phyloP scores from a whole-genome alignment of 1,140 invertebrate genomes.

The Megathymus violae region DNA sequence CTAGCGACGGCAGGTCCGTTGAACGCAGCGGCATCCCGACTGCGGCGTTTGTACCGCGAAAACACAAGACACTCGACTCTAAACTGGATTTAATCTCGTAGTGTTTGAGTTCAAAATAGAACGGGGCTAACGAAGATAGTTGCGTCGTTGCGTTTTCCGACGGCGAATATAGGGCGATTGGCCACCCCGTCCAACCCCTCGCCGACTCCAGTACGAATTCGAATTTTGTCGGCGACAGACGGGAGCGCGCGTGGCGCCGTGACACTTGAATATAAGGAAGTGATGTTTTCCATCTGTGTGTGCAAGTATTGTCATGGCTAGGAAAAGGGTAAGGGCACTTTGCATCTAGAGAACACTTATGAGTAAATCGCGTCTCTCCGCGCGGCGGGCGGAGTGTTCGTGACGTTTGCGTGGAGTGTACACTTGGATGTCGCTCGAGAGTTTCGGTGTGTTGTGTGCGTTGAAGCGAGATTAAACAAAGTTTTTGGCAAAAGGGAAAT shows the following conservation, averaged over 20 bases:
- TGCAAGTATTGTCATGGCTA: conserved; percentile 65
- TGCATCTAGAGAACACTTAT: conserved; percentile 5
- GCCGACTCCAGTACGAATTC: conserved; percentile 53
- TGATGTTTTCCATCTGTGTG: conserved; percentile 43
- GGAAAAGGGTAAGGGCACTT: conserved; percentile 68
- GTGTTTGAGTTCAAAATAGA: neutral
- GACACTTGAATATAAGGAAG: conserved; percentile 27
- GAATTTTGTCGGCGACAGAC: conserved; percentile 43
- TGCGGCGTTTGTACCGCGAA: conserved; percentile 13
- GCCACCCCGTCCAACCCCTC: conserved; percentile 44
- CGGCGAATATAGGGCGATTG: conserved; percentile 56
- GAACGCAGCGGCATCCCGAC: conserved; percentile 7
- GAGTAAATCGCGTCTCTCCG: neutral
- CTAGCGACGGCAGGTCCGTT: conserved; percentile 4
- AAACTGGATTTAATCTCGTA: neutral
- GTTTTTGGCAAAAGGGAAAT: too few species aligned
- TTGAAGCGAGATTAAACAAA: too few species aligned
- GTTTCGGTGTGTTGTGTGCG: conserved; percentile 5
- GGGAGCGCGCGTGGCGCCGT: conserved; percentile 31
- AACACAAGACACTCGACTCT: neutral
- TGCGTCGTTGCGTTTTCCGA: conserved; percentile 18
- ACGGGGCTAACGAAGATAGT: neutral
- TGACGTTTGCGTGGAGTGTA: neutral
- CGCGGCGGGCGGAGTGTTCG: conserved; percentile 5
- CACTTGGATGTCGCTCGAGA: neutral